Conservation (phyloP, 1,140 invertebrate genomes). For the Daktulosphaira vitifoliae region DNA sequence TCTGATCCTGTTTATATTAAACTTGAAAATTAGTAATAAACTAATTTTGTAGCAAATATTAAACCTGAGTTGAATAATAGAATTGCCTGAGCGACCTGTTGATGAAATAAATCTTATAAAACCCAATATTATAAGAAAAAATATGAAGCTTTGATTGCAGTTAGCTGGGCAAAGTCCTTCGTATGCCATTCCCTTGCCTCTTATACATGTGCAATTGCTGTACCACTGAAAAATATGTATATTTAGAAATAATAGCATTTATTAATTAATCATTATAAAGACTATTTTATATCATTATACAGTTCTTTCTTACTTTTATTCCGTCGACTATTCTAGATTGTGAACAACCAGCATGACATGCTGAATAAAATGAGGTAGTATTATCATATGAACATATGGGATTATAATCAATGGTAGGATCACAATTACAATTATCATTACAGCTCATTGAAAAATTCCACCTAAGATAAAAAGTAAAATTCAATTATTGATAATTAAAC, state of each 20-base stretch:
- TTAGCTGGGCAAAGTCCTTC: constrained; percentile 39
- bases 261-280: neutral
- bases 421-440: constrained; percentile 55
- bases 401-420: constrained; percentile 55
- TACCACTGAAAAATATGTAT: constrained; percentile 37
- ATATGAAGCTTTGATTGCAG: constrained; percentile 37
- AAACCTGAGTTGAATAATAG: constrained; percentile 41
- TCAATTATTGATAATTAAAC: too few species aligned
- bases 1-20: too few species aligned
- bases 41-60: too few species aligned
- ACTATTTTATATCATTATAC: neutral
- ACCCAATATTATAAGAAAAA: constrained; percentile 38
- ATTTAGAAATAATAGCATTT: neutral
- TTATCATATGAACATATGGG: constrained; percentile 56
- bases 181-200: constrained; percentile 30
- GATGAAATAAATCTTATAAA: constrained; percentile 38
- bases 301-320: constrained; percentile 16
- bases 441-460: constrained; percentile 48
- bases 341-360: constrained; percentile 61
- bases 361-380: constrained; percentile 55
- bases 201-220: constrained; percentile 40
- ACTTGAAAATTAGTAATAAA: too few species aligned
- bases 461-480: too few species aligned
- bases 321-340: constrained; percentile 42
- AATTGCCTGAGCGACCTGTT: constrained; percentile 39